These are phyloP conservation scores for Florisuga fusca DNA, from an alignment of 2,797 vertebrate genomes.

Conservation along the genomic window DNA sequence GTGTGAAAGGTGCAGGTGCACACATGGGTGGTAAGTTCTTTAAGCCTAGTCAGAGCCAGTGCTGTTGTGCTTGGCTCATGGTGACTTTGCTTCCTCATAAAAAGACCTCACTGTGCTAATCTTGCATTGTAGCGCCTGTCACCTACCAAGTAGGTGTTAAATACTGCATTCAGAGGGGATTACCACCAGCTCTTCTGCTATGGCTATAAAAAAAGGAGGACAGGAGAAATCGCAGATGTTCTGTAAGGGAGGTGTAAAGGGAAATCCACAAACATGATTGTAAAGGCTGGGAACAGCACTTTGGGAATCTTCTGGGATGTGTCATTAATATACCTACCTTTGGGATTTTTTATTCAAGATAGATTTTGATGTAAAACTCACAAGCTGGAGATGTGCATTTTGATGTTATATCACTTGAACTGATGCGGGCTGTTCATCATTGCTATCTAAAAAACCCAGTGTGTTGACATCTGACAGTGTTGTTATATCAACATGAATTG, in stretches of 20 bases:
- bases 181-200: conserved; percentile 12
- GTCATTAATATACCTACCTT: neutral
- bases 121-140: conserved; percentile 37
- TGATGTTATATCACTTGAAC: neutral
- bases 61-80: neutral
- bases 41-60: neutral
- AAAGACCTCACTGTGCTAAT: conserved; percentile 27
- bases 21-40: neutral
- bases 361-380: conserved; percentile 13
- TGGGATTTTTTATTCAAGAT: conserved; percentile 8
- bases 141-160: conserved; percentile 49
- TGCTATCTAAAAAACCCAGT: neutral
- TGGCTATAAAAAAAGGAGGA: neutral
- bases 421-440: neutral
- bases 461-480: neutral
- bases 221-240: neutral
- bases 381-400: neutral
- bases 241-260: neutral
- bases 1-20: neutral
- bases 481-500: conserved; percentile 7
- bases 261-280: neutral
- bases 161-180: conserved; percentile 15
- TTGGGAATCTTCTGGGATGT: neutral
- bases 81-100: neutral
- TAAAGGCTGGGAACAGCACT: conserved; percentile 12